Percentiles rank a stretch among this genome's conserved stretches.
phyloP scores from a whole-genome alignment of 2,888 invertebrate genomes.

The Epinotia brunnichana region DNA sequence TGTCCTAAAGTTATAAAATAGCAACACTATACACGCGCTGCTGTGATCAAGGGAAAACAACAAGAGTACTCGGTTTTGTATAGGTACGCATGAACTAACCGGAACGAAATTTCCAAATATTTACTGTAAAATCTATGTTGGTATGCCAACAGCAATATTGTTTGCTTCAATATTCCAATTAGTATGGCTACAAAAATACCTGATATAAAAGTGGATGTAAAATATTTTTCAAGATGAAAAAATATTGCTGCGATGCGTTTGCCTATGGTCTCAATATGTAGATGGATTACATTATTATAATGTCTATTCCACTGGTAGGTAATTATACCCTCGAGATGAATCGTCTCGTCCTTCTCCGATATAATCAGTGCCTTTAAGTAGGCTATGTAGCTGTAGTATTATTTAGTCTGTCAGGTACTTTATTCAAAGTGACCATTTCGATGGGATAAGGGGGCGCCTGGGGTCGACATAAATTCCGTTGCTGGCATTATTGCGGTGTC shows the following conservation, averaged over 20 bases:
- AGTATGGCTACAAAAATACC: too few species aligned
- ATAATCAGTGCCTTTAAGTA: constrained; percentile 41
- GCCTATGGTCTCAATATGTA: too few species aligned
- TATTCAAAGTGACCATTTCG: constrained; percentile 71
- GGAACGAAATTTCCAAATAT: background rate
- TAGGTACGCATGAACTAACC: background rate
- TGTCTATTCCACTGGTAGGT: background rate
- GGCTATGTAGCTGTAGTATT: constrained; percentile 53
- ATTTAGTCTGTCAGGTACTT: constrained; percentile 72
- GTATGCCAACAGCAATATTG: too few species aligned
- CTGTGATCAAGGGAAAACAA: background rate
- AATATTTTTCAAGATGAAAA: too few species aligned
- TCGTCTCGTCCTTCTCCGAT: constrained; percentile 13
- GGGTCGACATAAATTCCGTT: constrained; percentile 76
- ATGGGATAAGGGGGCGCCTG: constrained; percentile 64
- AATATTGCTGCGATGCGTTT: too few species aligned
- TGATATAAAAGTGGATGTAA: too few species aligned
- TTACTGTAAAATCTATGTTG: too few species aligned
- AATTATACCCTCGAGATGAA: constrained; percentile 5
- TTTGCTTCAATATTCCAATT: too few species aligned
- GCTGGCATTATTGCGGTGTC: constrained; percentile 73
- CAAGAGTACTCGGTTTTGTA: too few species aligned
- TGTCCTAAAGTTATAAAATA: too few species aligned
- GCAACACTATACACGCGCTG: background rate
- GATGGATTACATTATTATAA: background rate